Evolutionary conservation across 2,113 vertebrate genomes (phyloP).

Genomic region (Halichoerus grypus): DNA sequence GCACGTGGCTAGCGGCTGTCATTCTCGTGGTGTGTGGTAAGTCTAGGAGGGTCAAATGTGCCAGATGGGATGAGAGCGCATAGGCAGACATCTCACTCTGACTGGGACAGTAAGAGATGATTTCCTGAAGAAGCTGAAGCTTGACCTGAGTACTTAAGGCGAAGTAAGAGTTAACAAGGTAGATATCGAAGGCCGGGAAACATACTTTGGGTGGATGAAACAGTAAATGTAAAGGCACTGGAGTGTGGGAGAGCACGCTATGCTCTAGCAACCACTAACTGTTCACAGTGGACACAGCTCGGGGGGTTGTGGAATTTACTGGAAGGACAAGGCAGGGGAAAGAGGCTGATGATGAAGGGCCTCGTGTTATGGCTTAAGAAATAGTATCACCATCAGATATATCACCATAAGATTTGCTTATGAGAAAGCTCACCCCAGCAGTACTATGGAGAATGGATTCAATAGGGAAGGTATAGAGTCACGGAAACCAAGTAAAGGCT

Average conservation of each 20-base stretch:
- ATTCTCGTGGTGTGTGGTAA: no score
- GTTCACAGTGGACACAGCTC: background rate
- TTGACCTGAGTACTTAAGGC: background rate
- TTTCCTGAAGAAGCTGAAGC: background rate
- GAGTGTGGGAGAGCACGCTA: rapidly evolving
- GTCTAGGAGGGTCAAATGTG: background rate
- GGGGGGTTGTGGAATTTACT: background rate
- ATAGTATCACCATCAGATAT: background rate
- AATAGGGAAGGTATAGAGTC: background rate
- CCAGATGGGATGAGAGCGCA: background rate
- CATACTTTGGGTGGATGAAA: background rate
- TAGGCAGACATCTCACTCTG: background rate
- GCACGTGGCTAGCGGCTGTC: background rate
- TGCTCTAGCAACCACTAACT: background rate
- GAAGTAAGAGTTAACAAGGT: background rate
- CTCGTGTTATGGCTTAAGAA: background rate
- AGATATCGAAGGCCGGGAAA: background rate
- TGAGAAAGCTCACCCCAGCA: background rate
- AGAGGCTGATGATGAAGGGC: background rate
- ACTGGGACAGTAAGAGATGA: background rate
- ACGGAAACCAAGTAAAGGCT: background rate
- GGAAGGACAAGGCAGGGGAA: background rate
- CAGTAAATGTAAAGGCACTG: background rate
- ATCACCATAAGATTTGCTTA: background rate
- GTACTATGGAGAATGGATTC: background rate